phyloP scores from a whole-genome alignment of 2,797 vertebrate species.

The Epinephelus malabaricus region DNA sequence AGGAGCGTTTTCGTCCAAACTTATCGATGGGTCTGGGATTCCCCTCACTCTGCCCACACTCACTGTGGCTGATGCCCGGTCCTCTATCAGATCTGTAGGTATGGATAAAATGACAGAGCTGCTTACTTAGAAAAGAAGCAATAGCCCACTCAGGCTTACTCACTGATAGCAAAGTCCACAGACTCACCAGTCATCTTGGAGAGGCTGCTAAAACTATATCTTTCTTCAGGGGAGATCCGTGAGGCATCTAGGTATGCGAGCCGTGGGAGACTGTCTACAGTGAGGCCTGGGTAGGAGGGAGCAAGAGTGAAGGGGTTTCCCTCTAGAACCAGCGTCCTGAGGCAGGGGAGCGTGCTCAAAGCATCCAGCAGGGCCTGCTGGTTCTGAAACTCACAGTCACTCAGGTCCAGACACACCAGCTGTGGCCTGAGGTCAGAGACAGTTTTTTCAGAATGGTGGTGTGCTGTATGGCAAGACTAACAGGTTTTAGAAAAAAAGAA shows the following conservation, averaged over 20 bases:
- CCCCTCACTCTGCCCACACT: constrained; percentile 85
- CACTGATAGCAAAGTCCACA: background rate
- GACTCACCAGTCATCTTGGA: constrained; percentile 82
- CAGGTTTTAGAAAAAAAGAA: background rate
- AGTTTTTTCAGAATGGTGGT: background rate
- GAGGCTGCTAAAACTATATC: constrained; percentile 81
- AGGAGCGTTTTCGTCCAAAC: constrained; percentile 53
- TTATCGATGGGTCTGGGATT: constrained; percentile 71
- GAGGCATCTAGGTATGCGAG: constrained; percentile 86
- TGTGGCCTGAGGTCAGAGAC: constrained; percentile 85
- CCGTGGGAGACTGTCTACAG: constrained; percentile 86
- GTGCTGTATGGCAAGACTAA: background rate
- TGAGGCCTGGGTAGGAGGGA: constrained; percentile 88
- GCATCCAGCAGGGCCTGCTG: constrained; percentile 79
- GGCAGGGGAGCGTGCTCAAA: constrained; percentile 79
- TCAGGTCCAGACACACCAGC: constrained; percentile 91
- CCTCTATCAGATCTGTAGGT: constrained; percentile 74
- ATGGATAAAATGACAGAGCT: background rate
- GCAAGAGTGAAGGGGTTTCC: constrained; percentile 90
- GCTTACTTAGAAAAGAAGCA: background rate
- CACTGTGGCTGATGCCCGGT: constrained; percentile 81
- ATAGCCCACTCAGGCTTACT: background rate
- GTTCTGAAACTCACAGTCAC: constrained; percentile 87
- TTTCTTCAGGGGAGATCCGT: constrained; percentile 81
- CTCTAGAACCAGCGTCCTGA: constrained; percentile 86